Conservation (phyloP, 2,888 invertebrate species). For the Volucella bombylans region DNA sequence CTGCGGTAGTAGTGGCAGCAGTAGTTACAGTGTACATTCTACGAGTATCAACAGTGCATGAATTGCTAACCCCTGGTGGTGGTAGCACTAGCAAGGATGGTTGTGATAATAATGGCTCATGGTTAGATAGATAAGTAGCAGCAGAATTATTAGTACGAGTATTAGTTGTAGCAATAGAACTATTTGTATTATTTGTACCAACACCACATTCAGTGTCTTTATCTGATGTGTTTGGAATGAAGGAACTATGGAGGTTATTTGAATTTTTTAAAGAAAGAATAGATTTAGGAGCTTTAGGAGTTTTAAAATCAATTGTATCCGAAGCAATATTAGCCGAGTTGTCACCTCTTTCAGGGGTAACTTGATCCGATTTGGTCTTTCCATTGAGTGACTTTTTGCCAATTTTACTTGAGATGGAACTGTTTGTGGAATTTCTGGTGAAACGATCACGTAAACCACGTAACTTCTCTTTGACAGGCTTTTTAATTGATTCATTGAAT, state of each 20-base stretch:
- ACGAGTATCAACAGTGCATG: conserved; percentile 75
- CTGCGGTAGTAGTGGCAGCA: conserved; percentile 78
- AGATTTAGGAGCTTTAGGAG: conserved; percentile 80
- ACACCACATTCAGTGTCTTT: conserved; percentile 72
- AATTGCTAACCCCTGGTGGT: conserved; percentile 75
- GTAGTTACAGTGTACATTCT: conserved; percentile 64
- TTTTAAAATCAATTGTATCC: conserved; percentile 79
- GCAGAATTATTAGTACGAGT: conserved; percentile 67
- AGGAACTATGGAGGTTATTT: conserved; percentile 26
- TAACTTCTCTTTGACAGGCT: conserved; percentile 81
- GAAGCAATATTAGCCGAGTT: conserved; percentile 9
- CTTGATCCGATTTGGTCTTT: conserved; percentile 69
- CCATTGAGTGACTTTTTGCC: conserved; percentile 48
- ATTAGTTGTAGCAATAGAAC: conserved; percentile 58
- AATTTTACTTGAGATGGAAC: conserved; percentile 43
- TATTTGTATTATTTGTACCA: conserved; percentile 73
- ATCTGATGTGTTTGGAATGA: conserved; percentile 47
- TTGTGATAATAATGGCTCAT: conserved; percentile 76
- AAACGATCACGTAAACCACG: conserved; percentile 80
- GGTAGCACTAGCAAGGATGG: conserved; percentile 63
- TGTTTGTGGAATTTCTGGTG: conserved; percentile 76
- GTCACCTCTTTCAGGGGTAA: conserved; percentile 47
- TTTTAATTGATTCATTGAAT: conserved; percentile 80
- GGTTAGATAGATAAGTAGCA: conserved; percentile 70
- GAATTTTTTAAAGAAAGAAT: conserved; percentile 62